These are phyloP conservation scores for Lutjanus erythropterus DNA, from an alignment of 2,113 vertebrate genomes.

Conservation along the genomic window DNA sequence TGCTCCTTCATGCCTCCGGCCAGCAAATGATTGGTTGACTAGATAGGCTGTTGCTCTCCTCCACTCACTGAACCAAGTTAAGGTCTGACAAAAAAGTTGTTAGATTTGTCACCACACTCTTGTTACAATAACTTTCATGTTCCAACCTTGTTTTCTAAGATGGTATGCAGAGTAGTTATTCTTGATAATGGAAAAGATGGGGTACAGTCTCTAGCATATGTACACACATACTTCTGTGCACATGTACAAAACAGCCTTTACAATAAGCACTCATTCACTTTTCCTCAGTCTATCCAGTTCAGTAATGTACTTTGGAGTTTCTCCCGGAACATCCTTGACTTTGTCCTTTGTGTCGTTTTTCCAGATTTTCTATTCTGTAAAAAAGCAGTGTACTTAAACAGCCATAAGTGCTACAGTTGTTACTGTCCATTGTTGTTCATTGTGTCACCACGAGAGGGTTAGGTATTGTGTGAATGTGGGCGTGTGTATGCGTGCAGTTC, in stretches of 20 bases:
- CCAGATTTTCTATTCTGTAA: conserved; percentile 5
- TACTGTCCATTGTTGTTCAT: conserved; percentile 1
- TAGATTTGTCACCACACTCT: no score
- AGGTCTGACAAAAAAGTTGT: no score
- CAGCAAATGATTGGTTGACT: no score
- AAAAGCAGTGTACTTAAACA: conserved; percentile 13
- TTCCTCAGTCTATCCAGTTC: neutral
- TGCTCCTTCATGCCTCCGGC: no score
- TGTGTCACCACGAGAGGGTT: conserved; percentile 9
- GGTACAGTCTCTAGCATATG: neutral
- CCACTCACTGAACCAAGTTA: no score
- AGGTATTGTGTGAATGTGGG: conserved; percentile 36
- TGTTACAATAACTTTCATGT: neutral
- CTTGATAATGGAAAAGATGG: conserved; percentile 5
- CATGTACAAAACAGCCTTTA: neutral
- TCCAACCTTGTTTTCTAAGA: neutral
- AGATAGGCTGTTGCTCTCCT: no score
- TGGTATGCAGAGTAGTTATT: neutral
- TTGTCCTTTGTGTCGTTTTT: conserved; percentile 11
- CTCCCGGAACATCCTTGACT: conserved; percentile 18
- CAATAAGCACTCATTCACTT: neutral
- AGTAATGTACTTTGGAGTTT: neutral
- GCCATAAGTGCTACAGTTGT: neutral
- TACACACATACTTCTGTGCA: neutral
- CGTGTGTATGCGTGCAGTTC: neutral